Evolutionary conservation across 2,797 vertebrate species (phyloP), one percentile per base, ranked within the genome.

Genomic region (Artibeus lituratus): DNA sequence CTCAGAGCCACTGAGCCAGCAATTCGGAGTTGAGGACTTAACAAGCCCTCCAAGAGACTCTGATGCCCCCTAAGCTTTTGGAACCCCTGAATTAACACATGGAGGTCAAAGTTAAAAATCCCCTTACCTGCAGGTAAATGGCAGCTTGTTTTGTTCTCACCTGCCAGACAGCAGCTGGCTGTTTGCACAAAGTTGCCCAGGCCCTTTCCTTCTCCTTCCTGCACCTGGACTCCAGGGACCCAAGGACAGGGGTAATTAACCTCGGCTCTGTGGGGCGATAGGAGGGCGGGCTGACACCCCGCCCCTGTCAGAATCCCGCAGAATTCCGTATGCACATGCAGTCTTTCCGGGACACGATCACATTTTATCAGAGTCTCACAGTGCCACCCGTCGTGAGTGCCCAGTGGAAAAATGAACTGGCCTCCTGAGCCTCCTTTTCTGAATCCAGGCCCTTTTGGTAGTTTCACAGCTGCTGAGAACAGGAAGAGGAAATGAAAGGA

Each of bases 401-500:
- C 51, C 78, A 29, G 78, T 0, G 5, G 21, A 16, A 51, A 69
- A 18, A 37, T 39, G 74, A 55, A 84, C 65, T 22, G 0, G n/a
- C 49, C 65, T 22, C 59, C 82, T 39, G 24, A 65, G 49, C 22
- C 39, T 73, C 65, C 39, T 87, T 42, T 44, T 82, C 57, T 29
- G 37, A 24, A 10, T n/a, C 35, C 21, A 72, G 65, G 35, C 14
- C 67, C 74, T 88, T 86, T 62, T 39, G 73, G 42, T 15, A n/a
- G 47, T 69, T 85, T 91, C 85, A 59, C 2, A 42, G 89, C 21
- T 39, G 2, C n/a, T 35, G 35, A 76, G 88, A 84, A 74, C 1
- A 0, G 49, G 82, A 92, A 95, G 94, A 94, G 89, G 76, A 97
- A 97, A 74, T 53, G 83, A 93, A 96, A 96, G 65, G 65, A 72